These are phyloP conservation scores for Petrolisthes cinctipes DNA, from an alignment of 2,888 invertebrate genomes.

Conservation along the genomic window DNA sequence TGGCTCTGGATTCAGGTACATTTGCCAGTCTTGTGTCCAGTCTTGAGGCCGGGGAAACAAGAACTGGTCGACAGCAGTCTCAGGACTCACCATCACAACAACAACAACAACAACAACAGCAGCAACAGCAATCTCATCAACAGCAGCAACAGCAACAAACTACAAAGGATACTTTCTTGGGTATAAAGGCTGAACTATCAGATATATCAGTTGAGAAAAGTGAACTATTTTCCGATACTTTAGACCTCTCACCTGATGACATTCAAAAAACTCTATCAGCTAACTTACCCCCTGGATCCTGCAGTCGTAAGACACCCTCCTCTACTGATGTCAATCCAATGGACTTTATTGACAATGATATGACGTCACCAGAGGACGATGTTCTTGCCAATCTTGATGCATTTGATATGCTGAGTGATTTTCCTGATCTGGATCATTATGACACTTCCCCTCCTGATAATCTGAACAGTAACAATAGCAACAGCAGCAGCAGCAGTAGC, in stretches of 20 bases:
- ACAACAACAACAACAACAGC: constrained; percentile 24
- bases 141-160: constrained; percentile 37
- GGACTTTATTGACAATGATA: constrained; percentile 82
- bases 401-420: constrained; percentile 92
- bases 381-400: constrained; percentile 93
- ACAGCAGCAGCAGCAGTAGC: constrained; percentile 71
- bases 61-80: constrained; percentile 43
- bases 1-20: constrained; percentile 65
- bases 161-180: constrained; percentile 58
- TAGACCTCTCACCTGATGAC: constrained; percentile 92
- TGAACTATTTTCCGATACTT: constrained; percentile 71
- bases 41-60: constrained; percentile 61
- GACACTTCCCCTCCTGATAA: constrained; percentile 72
- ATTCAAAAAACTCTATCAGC: constrained; percentile 92
- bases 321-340: constrained; percentile 78
- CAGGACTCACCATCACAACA: constrained; percentile 31
- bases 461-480: constrained; percentile 62
- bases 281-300: constrained; percentile 79
- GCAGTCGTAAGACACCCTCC: constrained; percentile 61
- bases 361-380: constrained; percentile 85
- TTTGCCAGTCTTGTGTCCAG: constrained; percentile 65
- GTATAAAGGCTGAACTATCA: constrained; percentile 63
- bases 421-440: constrained; percentile 85
- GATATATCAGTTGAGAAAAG: constrained; percentile 61
- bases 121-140: constrained; percentile 28